Base-by-base conservation (phyloP, 2,113 vertebrate genomes). In the Zootoca vivipara region DNA sequence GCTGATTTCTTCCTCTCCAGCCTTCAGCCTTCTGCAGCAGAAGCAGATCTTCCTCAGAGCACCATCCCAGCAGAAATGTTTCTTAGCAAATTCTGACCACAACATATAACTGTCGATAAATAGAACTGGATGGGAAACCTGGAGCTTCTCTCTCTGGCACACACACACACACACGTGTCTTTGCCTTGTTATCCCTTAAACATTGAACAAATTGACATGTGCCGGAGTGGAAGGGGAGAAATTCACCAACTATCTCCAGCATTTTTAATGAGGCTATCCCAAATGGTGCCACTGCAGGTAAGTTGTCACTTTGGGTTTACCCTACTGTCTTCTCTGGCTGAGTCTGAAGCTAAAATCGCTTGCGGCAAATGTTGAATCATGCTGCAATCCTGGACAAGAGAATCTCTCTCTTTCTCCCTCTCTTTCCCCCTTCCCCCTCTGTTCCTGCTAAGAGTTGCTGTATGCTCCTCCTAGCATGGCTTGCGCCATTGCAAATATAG, bases 271-370 rank as follows among this genome's bases (percentile, higher is more conserved):
- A 89, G 92, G 77, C 87, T 82, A 65, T 85, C 73, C 64, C 28
- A 22, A 65, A 87, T 9, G 75, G 73, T 77, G 88, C 74, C 20
- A 58, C 78, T 87, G 87, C 89, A 82, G 91, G 88, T 46, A 84
- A 90, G 73, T 30, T 87, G 91, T 93, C 92, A 65, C 56, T 62
- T 92, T 58, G 13, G 38, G 81, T 89, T 91, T 7, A 79, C 82
- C 88, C 65, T 7, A 38, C 88, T 5, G 77, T 40, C 87, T 86
- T 22, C 67, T 72, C 72, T 69, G 78, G 91, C 82, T 52, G 65
- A 93, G 69, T 70, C 85, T 58, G 40, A n/a, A 38, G 85, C 5
- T 30, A 18, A 82, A 92, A 90, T 46, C 1, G 80, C 86, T 22
- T 18, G 0, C 26, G 73, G 91, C 89, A 22, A 90, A 70, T 2